Evolutionary conservation across 2,113 vertebrate species (phyloP).

Genomic region (Pachyramphus minor): DNA sequence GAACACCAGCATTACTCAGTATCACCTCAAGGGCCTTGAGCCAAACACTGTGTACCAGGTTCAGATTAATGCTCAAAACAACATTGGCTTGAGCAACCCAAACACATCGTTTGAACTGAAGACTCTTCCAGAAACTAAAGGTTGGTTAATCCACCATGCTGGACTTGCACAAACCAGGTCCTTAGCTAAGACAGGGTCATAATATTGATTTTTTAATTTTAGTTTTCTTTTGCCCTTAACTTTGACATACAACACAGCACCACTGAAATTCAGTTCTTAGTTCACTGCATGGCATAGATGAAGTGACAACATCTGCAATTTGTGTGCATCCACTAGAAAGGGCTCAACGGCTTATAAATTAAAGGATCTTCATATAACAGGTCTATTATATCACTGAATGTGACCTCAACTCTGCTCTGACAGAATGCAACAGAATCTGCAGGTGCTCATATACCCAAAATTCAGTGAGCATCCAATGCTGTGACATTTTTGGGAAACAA

Average conservation of each 20-base stretch:
- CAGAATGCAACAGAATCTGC: neutral
- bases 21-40: slow-evolving; percentile 82
- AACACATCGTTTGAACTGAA: slow-evolving; percentile 69
- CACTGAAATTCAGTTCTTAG: neutral
- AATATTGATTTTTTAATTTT: neutral
- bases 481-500: neutral
- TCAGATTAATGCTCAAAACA: slow-evolving; percentile 83
- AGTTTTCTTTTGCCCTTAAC: neutral
- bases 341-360: neutral
- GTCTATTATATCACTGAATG: neutral
- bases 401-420: neutral
- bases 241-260: neutral
- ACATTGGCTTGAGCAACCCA: slow-evolving; percentile 77
- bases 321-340: neutral
- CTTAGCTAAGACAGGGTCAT: neutral
- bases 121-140: slow-evolving; percentile 76
- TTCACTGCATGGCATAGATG: neutral
- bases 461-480: neutral
- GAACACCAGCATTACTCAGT: slow-evolving; percentile 74
- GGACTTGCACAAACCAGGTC: neutral
- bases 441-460: neutral
- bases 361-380: neutral
- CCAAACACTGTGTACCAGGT: slow-evolving; percentile 78
- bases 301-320: neutral
- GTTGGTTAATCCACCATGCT: slow-evolving; percentile 47